Percentiles rank a stretch among this genome's conserved stretches.
phyloP scores from a whole-genome alignment of 2,888 invertebrate genomes.

The Zygogramma bicolorata region DNA sequence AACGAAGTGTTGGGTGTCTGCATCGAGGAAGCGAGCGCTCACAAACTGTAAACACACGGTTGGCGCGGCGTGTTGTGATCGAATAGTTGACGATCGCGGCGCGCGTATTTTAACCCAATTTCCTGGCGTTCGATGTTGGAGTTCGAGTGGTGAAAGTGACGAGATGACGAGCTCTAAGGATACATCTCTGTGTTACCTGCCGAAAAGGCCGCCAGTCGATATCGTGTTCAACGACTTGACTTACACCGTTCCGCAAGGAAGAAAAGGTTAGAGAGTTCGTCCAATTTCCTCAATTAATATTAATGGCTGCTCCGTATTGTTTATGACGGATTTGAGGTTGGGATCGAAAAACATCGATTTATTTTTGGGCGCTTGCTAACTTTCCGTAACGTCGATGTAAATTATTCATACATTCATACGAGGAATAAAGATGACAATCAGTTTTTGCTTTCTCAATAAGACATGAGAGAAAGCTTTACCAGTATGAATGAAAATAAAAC shows the following conservation, averaged over 20 bases:
- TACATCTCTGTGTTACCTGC: conserved; percentile 70
- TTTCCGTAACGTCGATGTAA: too few relatives aligned
- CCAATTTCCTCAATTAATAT: conserved; percentile 26
- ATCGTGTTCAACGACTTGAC: conserved; percentile 87
- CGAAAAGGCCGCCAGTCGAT: conserved; percentile 79
- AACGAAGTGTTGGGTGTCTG: not conserved
- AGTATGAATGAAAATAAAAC: too few relatives aligned
- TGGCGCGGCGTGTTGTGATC: not conserved
- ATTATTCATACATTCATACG: too few relatives aligned
- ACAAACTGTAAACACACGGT: not conserved
- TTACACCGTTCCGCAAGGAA: conserved; percentile 82
- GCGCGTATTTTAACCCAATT: not conserved
- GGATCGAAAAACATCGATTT: too few relatives aligned
- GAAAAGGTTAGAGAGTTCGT: conserved; percentile 68
- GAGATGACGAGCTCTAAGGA: conserved; percentile 23
- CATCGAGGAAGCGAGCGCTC: not conserved
- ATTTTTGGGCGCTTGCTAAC: too few relatives aligned
- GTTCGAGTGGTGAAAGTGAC: conserved; percentile 23
- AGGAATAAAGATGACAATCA: too few relatives aligned
- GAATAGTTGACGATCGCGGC: not conserved
- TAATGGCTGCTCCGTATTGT: not conserved
- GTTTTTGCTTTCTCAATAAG: too few relatives aligned
- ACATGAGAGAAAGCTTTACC: too few relatives aligned
- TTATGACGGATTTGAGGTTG: too few relatives aligned
- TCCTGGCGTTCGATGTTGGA: conserved; percentile 10